Percentiles rank a stretch among this genome's conserved stretches.
Evolutionary conservation across 2,113 vertebrate species (phyloP).

Genomic region (Sturnus vulgaris): DNA sequence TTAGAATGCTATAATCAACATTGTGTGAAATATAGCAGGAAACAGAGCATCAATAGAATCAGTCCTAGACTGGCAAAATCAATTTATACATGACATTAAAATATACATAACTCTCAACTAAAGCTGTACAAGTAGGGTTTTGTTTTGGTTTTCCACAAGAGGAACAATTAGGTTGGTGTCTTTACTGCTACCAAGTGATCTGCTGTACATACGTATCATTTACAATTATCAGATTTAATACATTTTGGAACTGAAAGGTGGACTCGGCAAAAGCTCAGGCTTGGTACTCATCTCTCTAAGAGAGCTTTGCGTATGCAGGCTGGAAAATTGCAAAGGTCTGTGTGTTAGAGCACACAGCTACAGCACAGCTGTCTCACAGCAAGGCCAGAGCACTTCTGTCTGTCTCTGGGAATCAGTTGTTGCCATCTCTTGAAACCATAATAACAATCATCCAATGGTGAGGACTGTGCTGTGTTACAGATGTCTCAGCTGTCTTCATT

Average conservation of each 20-base stretch:
- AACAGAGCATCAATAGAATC: not conserved
- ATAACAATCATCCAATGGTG: not conserved
- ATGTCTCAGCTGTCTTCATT: constrained; percentile 13
- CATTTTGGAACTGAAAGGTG: not conserved
- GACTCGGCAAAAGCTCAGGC: not conserved
- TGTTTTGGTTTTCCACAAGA: not conserved
- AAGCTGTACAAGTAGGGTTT: not conserved
- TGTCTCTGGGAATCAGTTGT: not conserved
- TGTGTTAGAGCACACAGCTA: not conserved
- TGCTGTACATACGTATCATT: not conserved
- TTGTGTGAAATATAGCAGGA: not conserved
- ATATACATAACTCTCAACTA: not conserved
- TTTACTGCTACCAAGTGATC: not conserved
- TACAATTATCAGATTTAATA: not conserved
- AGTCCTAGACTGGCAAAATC: not conserved
- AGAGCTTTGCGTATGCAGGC: not conserved
- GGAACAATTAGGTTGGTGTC: not conserved
- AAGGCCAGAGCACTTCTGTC: not conserved
- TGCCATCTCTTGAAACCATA: not conserved
- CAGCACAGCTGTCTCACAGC: not conserved
- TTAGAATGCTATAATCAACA: not conserved
- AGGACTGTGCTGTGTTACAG: not conserved
- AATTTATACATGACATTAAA: not conserved
- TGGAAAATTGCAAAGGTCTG: rapidly evolving
- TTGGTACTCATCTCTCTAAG: not conserved